Conservation (phyloP, 2,797 vertebrate genomes). For the Etheostoma perlongum region DNA sequence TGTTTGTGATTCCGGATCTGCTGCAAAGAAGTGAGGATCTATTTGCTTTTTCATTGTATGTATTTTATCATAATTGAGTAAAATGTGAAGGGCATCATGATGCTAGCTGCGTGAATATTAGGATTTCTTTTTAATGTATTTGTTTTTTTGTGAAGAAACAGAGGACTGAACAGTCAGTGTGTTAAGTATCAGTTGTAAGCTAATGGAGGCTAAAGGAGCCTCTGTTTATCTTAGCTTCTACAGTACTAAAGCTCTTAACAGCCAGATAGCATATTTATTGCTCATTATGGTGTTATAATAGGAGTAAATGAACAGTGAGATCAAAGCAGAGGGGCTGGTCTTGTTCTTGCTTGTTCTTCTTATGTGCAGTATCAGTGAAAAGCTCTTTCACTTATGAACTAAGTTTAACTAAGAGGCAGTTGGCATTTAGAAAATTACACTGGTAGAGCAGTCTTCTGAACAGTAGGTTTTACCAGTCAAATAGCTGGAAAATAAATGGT, state of each 20-base stretch:
- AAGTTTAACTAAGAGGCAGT: neutral
- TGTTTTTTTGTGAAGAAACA: neutral
- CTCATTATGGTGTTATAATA: constrained; percentile 34
- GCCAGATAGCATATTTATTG: constrained; percentile 57
- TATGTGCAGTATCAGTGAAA: constrained; percentile 12
- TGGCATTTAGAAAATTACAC: neutral
- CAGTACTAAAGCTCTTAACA: constrained; percentile 33
- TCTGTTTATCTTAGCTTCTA: constrained; percentile 24
- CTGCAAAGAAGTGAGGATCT: constrained; percentile 62
- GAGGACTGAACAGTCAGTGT: neutral
- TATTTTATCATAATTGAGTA: neutral
- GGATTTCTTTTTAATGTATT: neutral
- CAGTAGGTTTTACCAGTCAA: neutral
- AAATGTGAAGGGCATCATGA: constrained; percentile 9
- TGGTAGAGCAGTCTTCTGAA: neutral
- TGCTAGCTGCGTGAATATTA: constrained; percentile 18
- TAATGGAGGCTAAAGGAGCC: constrained; percentile 26
- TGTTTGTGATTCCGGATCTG: neutral
- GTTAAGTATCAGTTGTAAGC: constrained; percentile 10
- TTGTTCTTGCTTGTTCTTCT: constrained; percentile 24
- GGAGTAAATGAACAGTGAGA: constrained; percentile 9
- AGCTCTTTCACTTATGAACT: constrained; percentile 1
- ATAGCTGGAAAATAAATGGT: neutral
- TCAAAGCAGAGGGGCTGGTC: constrained; percentile 18
- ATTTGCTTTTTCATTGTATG: neutral